Evolutionary conservation across 35 echinoderm and acorn worm species (phyloP).

Genomic region (Amphiura filiformis): DNA sequence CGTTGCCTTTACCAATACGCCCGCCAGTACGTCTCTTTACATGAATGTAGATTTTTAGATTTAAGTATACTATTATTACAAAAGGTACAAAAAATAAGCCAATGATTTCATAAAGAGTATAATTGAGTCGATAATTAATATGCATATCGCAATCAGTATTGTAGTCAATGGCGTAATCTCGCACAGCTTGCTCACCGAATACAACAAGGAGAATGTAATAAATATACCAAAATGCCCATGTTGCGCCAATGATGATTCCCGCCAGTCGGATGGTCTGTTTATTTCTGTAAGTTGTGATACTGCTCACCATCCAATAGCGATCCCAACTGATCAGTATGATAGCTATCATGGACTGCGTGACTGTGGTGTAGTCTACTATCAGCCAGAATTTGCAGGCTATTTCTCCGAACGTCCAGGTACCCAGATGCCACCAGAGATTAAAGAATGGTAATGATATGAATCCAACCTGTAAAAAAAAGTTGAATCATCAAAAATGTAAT

Average conservation of each 20-base stretch:
- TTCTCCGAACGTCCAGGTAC: conserved; percentile 37
- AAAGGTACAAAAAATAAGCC: background rate
- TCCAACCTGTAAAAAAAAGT: conserved; percentile 32
- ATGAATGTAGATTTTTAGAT: background rate
- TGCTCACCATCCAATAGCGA: conserved; percentile 48
- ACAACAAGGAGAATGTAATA: background rate
- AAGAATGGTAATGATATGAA: conserved; percentile 30
- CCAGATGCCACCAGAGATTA: conserved; percentile 11
- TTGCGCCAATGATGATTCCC: background rate
- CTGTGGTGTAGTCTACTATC: conserved; percentile 39
- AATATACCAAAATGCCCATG: conserved; percentile 23
- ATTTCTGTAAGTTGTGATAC: conserved; percentile 8
- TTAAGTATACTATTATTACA: background rate
- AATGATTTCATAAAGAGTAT: background rate
- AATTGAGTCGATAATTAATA: background rate
- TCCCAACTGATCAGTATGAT: conserved; percentile 69
- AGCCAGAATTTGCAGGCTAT: conserved; percentile 36
- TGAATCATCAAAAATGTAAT: too few relatives aligned
- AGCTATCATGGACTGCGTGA: conserved; percentile 6
- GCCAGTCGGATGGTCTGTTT: conserved; percentile 24
- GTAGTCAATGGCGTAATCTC: background rate
- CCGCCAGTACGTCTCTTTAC: background rate
- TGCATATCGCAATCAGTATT: background rate
- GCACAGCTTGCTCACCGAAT: background rate
- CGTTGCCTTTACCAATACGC: background rate